These are phyloP conservation scores for Synanthedon vespiformis DNA, from an alignment of 2,888 invertebrate genomes.

Conservation along the genomic window DNA sequence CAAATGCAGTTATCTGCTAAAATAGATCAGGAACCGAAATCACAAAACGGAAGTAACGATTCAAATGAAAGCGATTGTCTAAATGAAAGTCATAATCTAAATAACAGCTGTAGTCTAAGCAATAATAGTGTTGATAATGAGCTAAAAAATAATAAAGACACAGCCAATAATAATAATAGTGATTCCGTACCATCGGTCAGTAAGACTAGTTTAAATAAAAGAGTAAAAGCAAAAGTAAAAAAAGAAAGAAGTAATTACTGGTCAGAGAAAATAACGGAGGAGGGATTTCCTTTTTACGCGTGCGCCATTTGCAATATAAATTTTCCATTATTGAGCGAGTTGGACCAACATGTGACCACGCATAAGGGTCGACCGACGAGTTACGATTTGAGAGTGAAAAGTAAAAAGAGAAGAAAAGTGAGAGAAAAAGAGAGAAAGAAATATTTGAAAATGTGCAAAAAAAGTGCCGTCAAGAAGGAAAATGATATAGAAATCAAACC, in stretches of 20 bases:
- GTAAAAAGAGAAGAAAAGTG: constrained; percentile 37
- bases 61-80: too few relatives aligned
- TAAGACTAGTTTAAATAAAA: constrained; percentile 3
- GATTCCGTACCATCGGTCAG: too few relatives aligned
- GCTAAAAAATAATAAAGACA: too few relatives aligned
- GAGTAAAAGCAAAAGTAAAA: constrained; percentile 13
- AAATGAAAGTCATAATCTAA: too few relatives aligned
- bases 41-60: too few relatives aligned
- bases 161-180: too few relatives aligned
- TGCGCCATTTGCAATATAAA: constrained; percentile 51
- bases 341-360: constrained; percentile 44
- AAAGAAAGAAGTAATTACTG: constrained; percentile 38
- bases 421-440: constrained; percentile 41
- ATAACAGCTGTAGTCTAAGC: too few relatives aligned
- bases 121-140: too few relatives aligned
- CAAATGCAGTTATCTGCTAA: background rate
- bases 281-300: constrained; percentile 48
- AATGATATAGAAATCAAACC: constrained; percentile 47
- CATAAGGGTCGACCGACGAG: constrained; percentile 54
- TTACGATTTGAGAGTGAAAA: constrained; percentile 45
- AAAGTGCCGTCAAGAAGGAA: constrained; percentile 21
- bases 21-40: background rate
- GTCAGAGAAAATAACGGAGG: constrained; percentile 46
- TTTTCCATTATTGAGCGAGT: constrained; percentile 27
- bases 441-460: constrained; percentile 23